Percentiles rank a stretch among this genome's conserved stretches.
phyloP scores from a whole-genome alignment of 2,888 invertebrate species.

The Rhamnusium bicolor region DNA sequence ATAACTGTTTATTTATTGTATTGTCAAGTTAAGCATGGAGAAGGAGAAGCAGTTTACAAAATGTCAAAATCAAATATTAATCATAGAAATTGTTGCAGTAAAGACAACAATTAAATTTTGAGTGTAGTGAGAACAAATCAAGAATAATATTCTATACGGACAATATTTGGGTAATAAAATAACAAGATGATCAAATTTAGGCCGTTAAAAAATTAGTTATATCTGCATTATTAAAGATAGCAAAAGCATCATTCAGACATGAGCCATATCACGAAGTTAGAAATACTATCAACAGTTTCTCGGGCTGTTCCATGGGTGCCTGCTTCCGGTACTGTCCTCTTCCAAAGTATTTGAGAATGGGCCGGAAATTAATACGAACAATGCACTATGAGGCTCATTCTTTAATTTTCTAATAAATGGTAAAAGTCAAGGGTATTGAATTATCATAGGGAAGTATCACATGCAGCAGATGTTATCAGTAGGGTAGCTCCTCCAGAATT shows the following conservation, averaged over 20 bases:
- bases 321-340: background rate
- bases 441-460: too few relatives aligned
- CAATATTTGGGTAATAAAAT: background rate
- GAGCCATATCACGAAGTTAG: background rate
- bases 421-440: too few relatives aligned
- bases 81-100: too few relatives aligned
- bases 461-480: too few relatives aligned
- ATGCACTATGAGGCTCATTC: too few relatives aligned
- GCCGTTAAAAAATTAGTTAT: background rate
- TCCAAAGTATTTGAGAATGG: too few relatives aligned
- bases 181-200: background rate
- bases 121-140: too few relatives aligned
- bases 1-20: background rate
- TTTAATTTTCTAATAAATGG: too few relatives aligned
- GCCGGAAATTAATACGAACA: too few relatives aligned
- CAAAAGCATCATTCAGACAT: background rate
- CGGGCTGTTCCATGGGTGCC: background rate
- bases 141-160: too few relatives aligned
- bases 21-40: background rate
- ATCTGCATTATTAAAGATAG: background rate
- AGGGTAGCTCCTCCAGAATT: too few relatives aligned
- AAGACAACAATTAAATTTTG: too few relatives aligned
- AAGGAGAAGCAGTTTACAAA: background rate
- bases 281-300: background rate
- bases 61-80: background rate